Conservation (phyloP, 2,797 vertebrate species). For the Stomatorhinus walkeri region DNA sequence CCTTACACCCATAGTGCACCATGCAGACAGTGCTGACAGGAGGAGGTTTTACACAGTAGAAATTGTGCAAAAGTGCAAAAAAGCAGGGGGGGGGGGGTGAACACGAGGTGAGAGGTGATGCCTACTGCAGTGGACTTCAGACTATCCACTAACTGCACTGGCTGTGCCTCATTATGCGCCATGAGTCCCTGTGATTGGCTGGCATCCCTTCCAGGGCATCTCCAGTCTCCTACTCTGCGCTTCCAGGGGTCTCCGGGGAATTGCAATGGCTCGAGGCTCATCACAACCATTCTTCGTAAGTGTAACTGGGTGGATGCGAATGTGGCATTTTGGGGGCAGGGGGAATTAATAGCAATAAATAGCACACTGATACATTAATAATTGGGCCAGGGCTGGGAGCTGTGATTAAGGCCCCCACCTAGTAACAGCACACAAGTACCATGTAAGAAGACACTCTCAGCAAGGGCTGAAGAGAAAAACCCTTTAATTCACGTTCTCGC, state of each 20-base stretch:
- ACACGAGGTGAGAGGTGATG: neutral
- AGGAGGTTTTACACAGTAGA: neutral
- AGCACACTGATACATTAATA: neutral
- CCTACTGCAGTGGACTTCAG: neutral
- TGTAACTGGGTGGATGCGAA: neutral
- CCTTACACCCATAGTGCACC: neutral
- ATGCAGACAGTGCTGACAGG: neutral
- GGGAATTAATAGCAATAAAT: neutral
- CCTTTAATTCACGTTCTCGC: neutral
- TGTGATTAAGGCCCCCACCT: neutral
- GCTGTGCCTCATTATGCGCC: neutral
- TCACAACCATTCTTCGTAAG: neutral
- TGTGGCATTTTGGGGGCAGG: neutral
- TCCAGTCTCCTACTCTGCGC: neutral
- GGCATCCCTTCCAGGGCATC: neutral
- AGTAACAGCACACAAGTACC: neutral
- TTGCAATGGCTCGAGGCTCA: neutral
- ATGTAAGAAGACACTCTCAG: neutral
- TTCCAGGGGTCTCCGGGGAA: neutral
- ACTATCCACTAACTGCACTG: neutral
- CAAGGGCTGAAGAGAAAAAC: neutral
- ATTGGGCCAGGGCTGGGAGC: neutral
- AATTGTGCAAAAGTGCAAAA: neutral
- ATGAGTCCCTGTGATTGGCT: neutral
- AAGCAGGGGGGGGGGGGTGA: neutral